Percentiles rank a stretch among this genome's conserved stretches.
phyloP scores from a whole-genome alignment of 1,140 invertebrate species.

The Solenopsis fugax region DNA sequence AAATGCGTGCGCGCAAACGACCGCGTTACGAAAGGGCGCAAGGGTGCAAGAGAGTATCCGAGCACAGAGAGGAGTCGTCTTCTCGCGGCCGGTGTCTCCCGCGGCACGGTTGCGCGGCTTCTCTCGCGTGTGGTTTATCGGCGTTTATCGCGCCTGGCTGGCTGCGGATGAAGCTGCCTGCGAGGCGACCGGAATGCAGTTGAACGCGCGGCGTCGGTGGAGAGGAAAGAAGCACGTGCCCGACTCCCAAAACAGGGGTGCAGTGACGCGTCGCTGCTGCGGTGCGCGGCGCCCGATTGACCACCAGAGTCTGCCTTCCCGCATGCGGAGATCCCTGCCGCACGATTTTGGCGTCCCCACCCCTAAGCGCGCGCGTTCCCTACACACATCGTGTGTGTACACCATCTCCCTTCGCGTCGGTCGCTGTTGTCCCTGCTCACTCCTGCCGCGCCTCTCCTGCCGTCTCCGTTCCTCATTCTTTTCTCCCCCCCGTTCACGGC shows the following conservation, averaged over 20 bases:
- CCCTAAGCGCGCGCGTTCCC: conserved; percentile 60
- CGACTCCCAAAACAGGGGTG: conserved; percentile 83
- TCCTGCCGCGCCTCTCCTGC: conserved; percentile 19
- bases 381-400: conserved; percentile 35
- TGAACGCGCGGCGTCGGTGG: conserved; percentile 75
- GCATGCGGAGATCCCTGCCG: conserved; percentile 81
- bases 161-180: conserved; percentile 64
- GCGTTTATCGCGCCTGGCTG: conserved; percentile 77
- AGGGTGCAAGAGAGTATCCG: neutral
- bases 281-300: conserved; percentile 86
- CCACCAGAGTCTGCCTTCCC: conserved; percentile 86
- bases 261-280: conserved; percentile 85
- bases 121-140: conserved; percentile 53
- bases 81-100: neutral
- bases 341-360: conserved; percentile 80
- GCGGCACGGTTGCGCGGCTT: conserved; percentile 24
- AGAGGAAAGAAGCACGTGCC: conserved; percentile 82
- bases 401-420: conserved; percentile 60
- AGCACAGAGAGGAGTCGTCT: neutral
- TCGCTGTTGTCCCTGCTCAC: conserved; percentile 33
- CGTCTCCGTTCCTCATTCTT: conserved; percentile 69
- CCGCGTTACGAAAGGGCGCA: too few species aligned
- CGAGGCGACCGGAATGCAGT: conserved; percentile 55
- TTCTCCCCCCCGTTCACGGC: conserved; percentile 31
- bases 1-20: too few species aligned